Evolutionary conservation across 2,888 invertebrate species (phyloP).

Genomic region (Seira sanloemensis): DNA sequence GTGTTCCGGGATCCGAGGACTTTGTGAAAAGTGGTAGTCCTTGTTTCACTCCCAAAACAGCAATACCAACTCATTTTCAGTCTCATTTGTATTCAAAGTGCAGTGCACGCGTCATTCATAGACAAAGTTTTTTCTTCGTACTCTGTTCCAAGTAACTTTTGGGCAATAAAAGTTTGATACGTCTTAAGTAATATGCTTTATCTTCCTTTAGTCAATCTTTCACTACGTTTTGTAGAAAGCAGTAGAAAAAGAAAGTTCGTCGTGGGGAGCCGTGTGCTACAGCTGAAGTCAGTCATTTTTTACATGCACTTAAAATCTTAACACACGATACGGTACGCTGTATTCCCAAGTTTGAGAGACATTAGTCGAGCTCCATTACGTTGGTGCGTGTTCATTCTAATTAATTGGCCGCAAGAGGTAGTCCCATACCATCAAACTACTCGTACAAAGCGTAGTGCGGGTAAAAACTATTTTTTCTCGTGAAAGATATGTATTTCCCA

Average conservation of each 20-base stretch:
- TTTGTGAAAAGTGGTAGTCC: too few relatives aligned
- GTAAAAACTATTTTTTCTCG: too few relatives aligned
- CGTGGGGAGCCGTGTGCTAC: not conserved
- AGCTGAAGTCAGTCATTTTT: slow-evolving; percentile 15
- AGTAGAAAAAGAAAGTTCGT: not conserved
- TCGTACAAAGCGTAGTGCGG: too few relatives aligned
- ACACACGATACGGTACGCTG: not conserved
- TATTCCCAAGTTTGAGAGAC: slow-evolving; percentile 17
- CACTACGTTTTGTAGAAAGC: not conserved
- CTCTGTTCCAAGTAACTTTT: too few relatives aligned
- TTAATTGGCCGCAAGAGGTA: slow-evolving; percentile 43
- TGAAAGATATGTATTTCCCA: too few relatives aligned
- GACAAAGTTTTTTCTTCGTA: too few relatives aligned
- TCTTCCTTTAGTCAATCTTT: not conserved
- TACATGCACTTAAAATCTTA: not conserved
- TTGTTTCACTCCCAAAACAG: not conserved
- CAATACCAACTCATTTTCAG: not conserved
- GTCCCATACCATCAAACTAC: not conserved
- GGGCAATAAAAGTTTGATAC: not conserved
- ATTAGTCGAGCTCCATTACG: slow-evolving; percentile 36
- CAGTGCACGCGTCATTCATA: not conserved
- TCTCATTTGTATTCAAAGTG: not conserved
- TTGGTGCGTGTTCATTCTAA: slow-evolving; percentile 40
- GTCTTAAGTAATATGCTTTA: not conserved
- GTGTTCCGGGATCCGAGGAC: too few relatives aligned